Percentiles rank a stretch among this genome's conserved stretches.
These are phyloP conservation scores for Cydia pomonella DNA, from an alignment of 1,140 invertebrate species.

Conservation along the genomic window DNA sequence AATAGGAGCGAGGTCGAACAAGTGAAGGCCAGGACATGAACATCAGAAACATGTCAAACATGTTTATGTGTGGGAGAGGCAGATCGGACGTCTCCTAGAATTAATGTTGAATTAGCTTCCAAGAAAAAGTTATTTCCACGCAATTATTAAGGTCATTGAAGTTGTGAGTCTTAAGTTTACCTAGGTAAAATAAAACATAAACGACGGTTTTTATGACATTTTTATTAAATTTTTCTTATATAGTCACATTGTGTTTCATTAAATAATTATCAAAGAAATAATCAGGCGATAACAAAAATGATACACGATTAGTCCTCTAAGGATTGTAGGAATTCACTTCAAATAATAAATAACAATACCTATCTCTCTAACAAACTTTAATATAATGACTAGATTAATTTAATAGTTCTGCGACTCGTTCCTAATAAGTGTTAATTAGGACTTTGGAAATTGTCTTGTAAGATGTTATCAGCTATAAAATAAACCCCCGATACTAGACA, in stretches of 20 bases:
- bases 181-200: neutral
- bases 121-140: too few species aligned
- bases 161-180: too few species aligned
- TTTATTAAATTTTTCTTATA: conserved; percentile 60
- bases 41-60: neutral
- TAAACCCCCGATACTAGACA: neutral
- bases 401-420: conserved; percentile 61
- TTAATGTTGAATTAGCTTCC: too few species aligned
- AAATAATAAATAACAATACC: conserved; percentile 62
- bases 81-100: too few species aligned
- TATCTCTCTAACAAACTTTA: conserved; percentile 72
- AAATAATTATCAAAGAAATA: conserved; percentile 63
- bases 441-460: conserved; percentile 70
- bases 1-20: conserved; percentile 3
- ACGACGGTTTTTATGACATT: conserved; percentile 48
- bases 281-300: conserved; percentile 58
- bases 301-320: conserved; percentile 61
- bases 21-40: conserved; percentile 1
- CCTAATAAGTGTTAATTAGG: conserved; percentile 71
- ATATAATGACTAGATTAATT: conserved; percentile 74
- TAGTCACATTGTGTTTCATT: conserved; percentile 69
- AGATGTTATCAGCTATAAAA: conserved; percentile 35
- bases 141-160: too few species aligned
- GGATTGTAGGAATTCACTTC: conserved; percentile 62
- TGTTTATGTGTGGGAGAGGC: too few species aligned